Conservation (phyloP, 1,140 invertebrate genomes). For the Diabrotica virgifera region DNA sequence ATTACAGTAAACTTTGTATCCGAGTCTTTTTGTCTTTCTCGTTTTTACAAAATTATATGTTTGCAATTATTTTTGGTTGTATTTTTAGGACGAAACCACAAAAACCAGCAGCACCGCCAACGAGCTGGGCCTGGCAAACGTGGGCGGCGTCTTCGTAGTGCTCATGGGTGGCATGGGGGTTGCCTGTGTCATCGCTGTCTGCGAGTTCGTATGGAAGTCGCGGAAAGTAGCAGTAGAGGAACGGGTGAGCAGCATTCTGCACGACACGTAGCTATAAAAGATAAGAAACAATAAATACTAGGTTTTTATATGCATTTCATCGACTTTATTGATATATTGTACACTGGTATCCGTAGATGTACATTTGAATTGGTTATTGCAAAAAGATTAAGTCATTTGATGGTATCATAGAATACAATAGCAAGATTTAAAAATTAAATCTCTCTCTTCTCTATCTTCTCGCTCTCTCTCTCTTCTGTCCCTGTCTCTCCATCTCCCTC, state of each 20-base stretch:
- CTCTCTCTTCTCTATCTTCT: too few species aligned
- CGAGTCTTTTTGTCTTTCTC: too few species aligned
- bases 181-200: constrained; percentile 82
- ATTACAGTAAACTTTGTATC: too few species aligned
- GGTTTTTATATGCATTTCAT: background rate
- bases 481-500: too few species aligned
- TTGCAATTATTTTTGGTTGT: background rate
- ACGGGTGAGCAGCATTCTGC: constrained; percentile 65
- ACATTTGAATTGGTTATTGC: too few species aligned
- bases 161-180: constrained; percentile 88
- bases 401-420: too few species aligned
- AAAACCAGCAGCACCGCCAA: constrained; percentile 81
- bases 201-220: constrained; percentile 92
- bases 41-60: background rate
- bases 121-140: constrained; percentile 84
- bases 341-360: too few species aligned
- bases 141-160: constrained; percentile 94
- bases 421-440: too few species aligned
- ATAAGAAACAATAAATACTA: constrained; percentile 4
- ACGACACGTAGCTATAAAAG: constrained; percentile 49
- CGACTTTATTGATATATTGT: too few species aligned
- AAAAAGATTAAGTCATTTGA: too few species aligned
- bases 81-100: constrained; percentile 71
- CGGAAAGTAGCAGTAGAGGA: constrained; percentile 87
- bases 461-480: too few species aligned